Percentiles rank a stretch among this genome's conserved stretches.
These are phyloP conservation scores for Limnothrissa miodon DNA, from an alignment of 2,113 vertebrate genomes.

Conservation along the genomic window DNA sequence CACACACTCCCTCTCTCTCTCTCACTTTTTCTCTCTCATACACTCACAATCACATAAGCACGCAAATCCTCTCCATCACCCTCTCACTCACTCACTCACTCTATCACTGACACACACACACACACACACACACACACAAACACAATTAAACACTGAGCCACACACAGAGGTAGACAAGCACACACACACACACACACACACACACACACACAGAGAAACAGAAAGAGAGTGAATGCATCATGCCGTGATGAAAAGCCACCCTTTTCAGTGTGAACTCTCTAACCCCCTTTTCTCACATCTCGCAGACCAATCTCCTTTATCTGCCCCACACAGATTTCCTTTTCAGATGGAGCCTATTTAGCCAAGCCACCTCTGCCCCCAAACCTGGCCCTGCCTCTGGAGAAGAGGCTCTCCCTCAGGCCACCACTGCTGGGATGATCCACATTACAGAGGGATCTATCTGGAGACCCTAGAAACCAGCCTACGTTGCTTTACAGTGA, in stretches of 20 bases:
- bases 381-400: constrained; percentile 14
- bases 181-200: constrained; percentile 44
- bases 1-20: constrained; percentile 33
- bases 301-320: constrained; percentile 74
- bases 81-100: constrained; percentile 31
- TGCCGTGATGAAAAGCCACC: constrained; percentile 75
- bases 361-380: constrained; percentile 63
- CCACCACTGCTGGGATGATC: constrained; percentile 51
- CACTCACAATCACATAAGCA: constrained; percentile 34
- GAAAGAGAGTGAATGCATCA: constrained; percentile 61
- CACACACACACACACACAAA: constrained; percentile 50
- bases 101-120: constrained; percentile 20
- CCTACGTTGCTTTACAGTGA: not conserved
- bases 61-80: constrained; percentile 31
- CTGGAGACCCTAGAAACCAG: not conserved
- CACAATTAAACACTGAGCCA: constrained; percentile 43
- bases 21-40: not conserved
- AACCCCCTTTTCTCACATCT: constrained; percentile 73
- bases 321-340: constrained; percentile 69
- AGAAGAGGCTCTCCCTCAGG: constrained; percentile 50
- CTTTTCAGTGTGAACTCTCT: constrained; percentile 75
- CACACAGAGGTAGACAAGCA: not conserved
- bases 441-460: not conserved
- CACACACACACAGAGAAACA: constrained; percentile 50
- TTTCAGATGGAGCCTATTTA: constrained; percentile 73